Evolutionary conservation across 2,888 invertebrate genomes (phyloP).

Genomic region (Cartodere bifasciata): DNA sequence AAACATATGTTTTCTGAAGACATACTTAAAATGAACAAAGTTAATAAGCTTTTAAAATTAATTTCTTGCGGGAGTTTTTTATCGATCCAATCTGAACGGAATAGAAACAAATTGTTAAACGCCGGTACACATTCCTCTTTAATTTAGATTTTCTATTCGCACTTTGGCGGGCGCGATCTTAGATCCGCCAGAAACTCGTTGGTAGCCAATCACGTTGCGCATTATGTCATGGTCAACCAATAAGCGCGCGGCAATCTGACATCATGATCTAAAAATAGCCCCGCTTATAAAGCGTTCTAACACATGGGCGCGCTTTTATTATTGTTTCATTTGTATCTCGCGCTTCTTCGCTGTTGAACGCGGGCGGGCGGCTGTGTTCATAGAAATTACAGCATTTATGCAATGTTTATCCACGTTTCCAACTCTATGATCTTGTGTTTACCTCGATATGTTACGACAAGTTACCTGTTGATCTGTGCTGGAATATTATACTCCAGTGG

Average conservation of each 20-base stretch:
- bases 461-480: constrained; percentile 11
- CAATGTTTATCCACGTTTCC: constrained; percentile 11
- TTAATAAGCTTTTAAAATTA: too few species aligned
- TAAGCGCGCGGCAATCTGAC: constrained; percentile 5
- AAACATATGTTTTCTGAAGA: too few species aligned
- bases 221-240: constrained; percentile 10
- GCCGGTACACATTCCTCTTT: too few species aligned
- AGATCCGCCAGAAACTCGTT: neutral
- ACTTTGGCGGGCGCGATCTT: neutral
- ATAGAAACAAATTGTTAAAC: too few species aligned
- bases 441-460: constrained; percentile 8
- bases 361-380: constrained; percentile 10
- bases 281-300: constrained; percentile 10
- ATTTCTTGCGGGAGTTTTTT: too few species aligned
- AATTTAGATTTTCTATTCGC: too few species aligned
- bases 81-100: too few species aligned
- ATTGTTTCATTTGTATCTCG: too few species aligned
- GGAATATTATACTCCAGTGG: constrained; percentile 8
- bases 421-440: constrained; percentile 12
- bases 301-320: constrained; percentile 11
- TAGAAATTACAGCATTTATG: constrained; percentile 9
- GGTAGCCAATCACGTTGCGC: constrained; percentile 5
- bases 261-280: constrained; percentile 11
- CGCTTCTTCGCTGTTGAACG: too few species aligned
- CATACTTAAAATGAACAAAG: too few species aligned